Evolutionary conservation across 2,113 vertebrate genomes (phyloP), one percentile per base, ranked within the genome.

Genomic region (Sapayoa aenigma): DNA sequence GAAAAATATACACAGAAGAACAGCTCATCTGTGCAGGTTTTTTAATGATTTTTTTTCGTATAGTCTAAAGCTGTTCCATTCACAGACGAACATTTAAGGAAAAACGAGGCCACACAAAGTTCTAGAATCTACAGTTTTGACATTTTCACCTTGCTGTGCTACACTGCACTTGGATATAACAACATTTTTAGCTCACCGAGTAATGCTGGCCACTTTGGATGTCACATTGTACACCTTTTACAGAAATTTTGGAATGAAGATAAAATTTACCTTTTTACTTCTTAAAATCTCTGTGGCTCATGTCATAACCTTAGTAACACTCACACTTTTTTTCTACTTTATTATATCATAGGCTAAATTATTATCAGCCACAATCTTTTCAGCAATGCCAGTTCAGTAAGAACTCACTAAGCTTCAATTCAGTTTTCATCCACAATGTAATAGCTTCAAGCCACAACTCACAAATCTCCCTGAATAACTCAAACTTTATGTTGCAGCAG

Each of bases 1-100:
- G 35, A 6, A 84, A 83, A 58, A 75, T 65, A 46, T 1, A 30
- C 24, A 14, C 9, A 56, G 53, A 94, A 89, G 15, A 83, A 83
- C 9, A 7, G 12, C 37, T 86, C 14, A 62, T 44, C 37, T 24
- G 1, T 1, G 0, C 35, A 16, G 1, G 0, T 1, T 14, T 47
- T 76, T 35, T 3, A 35, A 27, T 35, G 3, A 46, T 5, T 33
- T 68, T 62, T 72, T 58, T 33, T 3, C 3, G 4, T 58, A 24
- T 35, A 90, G 46, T 8, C 3, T 22, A 25, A 35, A 17, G 9
- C 11, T 5, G 16, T 66, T 73, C 27, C 47, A 50, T 17, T 65
- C 9, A 35, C 5, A 39, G 24, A 63, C 53, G 12, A 44, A 76
- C 25, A 30, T 56, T 49, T 69, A 59, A 82, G 35, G 30, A 93